phyloP scores from a whole-genome alignment of 2,113 vertebrate species.

The Plotosus lineatus region DNA sequence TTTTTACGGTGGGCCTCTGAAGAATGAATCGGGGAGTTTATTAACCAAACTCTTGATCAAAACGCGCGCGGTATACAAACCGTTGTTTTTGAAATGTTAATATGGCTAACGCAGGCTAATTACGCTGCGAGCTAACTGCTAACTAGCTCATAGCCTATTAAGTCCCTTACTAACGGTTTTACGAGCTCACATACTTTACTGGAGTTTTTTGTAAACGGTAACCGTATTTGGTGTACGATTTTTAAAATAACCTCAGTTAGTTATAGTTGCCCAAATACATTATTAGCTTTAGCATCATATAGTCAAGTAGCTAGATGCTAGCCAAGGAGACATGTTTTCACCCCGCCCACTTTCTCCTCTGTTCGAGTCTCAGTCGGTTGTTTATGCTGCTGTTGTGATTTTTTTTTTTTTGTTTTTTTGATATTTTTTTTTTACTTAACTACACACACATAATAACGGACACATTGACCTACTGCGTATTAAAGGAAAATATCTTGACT shows the following conservation, averaged over 20 bases:
- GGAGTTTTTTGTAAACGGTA: neutral
- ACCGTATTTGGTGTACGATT: neutral
- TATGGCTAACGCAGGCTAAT: constrained; percentile 26
- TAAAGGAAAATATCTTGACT: neutral
- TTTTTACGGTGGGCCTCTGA: neutral
- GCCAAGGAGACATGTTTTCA: constrained; percentile 42
- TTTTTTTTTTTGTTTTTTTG: too few species aligned
- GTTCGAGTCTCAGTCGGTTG: neutral
- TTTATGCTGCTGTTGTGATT: neutral
- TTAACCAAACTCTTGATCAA: neutral
- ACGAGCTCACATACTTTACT: neutral
- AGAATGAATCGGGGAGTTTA: neutral
- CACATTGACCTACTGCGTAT: neutral
- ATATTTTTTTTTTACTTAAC: too few species aligned
- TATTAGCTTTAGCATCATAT: constrained; percentile 37
- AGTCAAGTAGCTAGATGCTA: constrained; percentile 26
- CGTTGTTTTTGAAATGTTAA: constrained; percentile 1
- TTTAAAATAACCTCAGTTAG: neutral
- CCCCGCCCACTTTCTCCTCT: constrained; percentile 49
- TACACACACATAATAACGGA: neutral
- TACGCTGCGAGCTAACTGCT: constrained; percentile 12
- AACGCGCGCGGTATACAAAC: neutral
- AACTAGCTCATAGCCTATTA: constrained; percentile 1
- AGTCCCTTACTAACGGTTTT: neutral
- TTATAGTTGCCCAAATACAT: neutral